Conservation (phyloP, 2,888 invertebrate genomes). For the Heliconius ethilla region DNA sequence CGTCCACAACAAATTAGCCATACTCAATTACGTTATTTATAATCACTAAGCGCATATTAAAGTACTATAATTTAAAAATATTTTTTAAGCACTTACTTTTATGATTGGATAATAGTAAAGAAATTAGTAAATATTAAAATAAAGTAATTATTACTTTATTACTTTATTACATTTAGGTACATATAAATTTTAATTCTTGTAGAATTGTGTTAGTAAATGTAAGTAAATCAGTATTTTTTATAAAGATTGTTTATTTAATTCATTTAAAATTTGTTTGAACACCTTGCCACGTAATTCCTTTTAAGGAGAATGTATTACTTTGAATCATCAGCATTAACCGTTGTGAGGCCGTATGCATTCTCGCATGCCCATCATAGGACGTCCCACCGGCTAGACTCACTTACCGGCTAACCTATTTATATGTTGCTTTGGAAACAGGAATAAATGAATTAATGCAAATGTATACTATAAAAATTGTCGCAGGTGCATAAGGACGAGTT, state of each 20-base stretch:
- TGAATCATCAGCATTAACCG: constrained; percentile 41
- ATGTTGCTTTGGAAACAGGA: constrained; percentile 76
- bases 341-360: constrained; percentile 40
- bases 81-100: neutral
- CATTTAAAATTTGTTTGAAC: constrained; percentile 32
- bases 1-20: constrained; percentile 44
- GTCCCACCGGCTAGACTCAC: constrained; percentile 64
- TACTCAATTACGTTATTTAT: constrained; percentile 44
- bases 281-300: constrained; percentile 41
- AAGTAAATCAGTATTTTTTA: constrained; percentile 12
- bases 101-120: neutral
- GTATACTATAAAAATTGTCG: constrained; percentile 82
- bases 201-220: neutral
- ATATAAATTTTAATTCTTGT: neutral
- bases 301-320: constrained; percentile 36
- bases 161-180: neutral
- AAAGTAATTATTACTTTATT: neutral
- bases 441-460: constrained; percentile 82
- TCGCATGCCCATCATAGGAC: constrained; percentile 39
- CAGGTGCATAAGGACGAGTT: constrained; percentile 79
- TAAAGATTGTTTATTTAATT: constrained; percentile 18
- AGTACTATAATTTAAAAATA: neutral
- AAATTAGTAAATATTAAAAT: neutral
- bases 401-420: constrained; percentile 82
- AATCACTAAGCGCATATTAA: constrained; percentile 26